phyloP scores from a whole-genome alignment of 2,888 invertebrate species.

The Aleiodes testaceus region DNA sequence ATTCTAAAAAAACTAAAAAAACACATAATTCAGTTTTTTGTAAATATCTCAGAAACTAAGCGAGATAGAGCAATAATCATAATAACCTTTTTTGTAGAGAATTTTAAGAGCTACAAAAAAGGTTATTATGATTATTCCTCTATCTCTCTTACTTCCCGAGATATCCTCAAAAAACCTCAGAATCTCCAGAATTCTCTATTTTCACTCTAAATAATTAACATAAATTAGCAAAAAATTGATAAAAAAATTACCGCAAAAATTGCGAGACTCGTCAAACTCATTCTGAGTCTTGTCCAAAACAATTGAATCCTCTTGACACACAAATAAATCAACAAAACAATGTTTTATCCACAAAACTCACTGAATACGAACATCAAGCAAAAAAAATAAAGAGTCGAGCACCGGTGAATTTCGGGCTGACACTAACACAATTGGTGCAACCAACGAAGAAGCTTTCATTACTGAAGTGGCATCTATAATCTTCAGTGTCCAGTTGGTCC shows the following conservation, averaged over 20 bases:
- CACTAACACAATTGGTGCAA: conserved; percentile 60
- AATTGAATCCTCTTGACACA: neutral
- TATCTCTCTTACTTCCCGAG: no score
- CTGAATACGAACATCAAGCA: neutral
- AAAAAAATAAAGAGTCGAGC: conserved; percentile 22
- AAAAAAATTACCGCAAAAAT: neutral
- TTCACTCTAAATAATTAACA: neutral
- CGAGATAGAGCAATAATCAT: no score
- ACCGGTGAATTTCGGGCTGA: conserved; percentile 47
- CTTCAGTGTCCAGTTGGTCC: conserved; percentile 47
- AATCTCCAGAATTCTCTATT: no score
- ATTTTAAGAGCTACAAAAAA: no score
- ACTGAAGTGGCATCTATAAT: conserved; percentile 61
- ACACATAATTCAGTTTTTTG: no score
- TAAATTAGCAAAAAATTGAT: no score
- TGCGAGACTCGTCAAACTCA: neutral
- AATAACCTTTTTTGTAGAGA: no score
- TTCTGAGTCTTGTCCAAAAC: neutral
- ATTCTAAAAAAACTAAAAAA: no score
- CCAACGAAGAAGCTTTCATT: conserved; percentile 68
- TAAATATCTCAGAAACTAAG: no score
- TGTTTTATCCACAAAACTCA: neutral
- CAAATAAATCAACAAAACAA: neutral
- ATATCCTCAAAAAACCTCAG: no score
- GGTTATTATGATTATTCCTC: no score